Conservation (phyloP, 37 sponge, comb jelly and placozoan species). For the Lycopodina hypogea region DNA sequence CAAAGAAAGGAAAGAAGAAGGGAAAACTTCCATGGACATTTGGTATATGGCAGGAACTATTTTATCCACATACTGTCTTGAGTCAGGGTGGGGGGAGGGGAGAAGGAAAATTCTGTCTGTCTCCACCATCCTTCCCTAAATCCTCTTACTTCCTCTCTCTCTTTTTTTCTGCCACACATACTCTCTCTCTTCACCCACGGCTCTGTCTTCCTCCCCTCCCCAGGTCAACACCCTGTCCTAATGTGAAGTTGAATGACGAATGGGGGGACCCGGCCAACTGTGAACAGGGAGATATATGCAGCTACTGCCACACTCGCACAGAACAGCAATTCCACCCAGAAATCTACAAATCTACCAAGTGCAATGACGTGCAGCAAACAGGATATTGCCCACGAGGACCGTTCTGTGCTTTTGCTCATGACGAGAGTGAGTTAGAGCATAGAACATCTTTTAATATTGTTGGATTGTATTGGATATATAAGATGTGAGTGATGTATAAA, state of each 20-base stretch:
- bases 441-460: slow-evolving; percentile 2
- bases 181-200: neutral
- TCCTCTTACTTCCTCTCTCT: slow-evolving; percentile 3
- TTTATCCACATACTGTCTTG: no score
- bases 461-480: no score
- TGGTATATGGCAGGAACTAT: no score
- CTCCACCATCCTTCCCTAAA: neutral
- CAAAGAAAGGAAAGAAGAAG: no score
- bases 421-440: slow-evolving; percentile 66
- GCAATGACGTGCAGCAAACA: slow-evolving; percentile 97
- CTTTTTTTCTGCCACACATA: slow-evolving; percentile 8
- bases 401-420: slow-evolving; percentile 99
- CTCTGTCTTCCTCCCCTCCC: neutral
- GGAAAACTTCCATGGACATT: no score
- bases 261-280: slow-evolving; percentile 95
- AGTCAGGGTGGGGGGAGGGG: no score
- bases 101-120: no score
- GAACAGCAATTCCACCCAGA: slow-evolving; percentile 99
- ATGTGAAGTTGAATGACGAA: slow-evolving; percentile 93
- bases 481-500: neutral
- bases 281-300: slow-evolving; percentile 82
- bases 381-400: slow-evolving; percentile 97
- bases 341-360: slow-evolving; percentile 98
- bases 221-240: slow-evolving; percentile 97
- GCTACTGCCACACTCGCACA: slow-evolving; percentile 96